Evolutionary conservation across 2,888 invertebrate species (phyloP).

Genomic region (Prenolepis imparis): DNA sequence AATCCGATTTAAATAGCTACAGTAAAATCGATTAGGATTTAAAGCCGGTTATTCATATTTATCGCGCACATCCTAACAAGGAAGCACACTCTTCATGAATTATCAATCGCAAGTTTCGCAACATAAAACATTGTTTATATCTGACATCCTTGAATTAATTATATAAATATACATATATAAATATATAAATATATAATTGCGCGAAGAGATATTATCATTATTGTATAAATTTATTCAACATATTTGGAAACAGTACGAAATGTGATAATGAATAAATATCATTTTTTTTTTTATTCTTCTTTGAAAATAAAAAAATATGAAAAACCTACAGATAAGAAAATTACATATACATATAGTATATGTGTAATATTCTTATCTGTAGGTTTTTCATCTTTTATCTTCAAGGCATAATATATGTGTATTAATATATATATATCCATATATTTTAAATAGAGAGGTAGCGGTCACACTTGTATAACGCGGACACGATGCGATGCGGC

Average conservation of each 20-base stretch:
- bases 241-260: too few species aligned
- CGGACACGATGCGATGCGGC: conserved; percentile 20
- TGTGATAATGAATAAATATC: too few species aligned
- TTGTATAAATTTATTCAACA: too few species aligned
- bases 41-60: conserved; percentile 7
- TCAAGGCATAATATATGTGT: too few species aligned
- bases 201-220: not conserved
- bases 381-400: too few species aligned
- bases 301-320: too few species aligned
- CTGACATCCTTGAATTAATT: not conserved
- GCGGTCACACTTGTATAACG: not conserved
- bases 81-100: not conserved
- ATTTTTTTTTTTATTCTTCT: too few species aligned
- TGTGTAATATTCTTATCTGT: too few species aligned
- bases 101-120: not conserved
- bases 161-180: not conserved
- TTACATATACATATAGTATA: not conserved
- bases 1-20: conserved; percentile 40
- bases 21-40: conserved; percentile 11
- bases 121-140: not conserved
- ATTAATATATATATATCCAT: not conserved
- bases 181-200: not conserved
- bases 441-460: conserved; percentile 23
- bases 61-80: not conserved
- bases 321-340: too few species aligned